A percentile compares a stretch with the other conserved stretches of the same genome.
Conservation (phyloP, 2,888 invertebrate species). For the Eupsilia transversa region DNA sequence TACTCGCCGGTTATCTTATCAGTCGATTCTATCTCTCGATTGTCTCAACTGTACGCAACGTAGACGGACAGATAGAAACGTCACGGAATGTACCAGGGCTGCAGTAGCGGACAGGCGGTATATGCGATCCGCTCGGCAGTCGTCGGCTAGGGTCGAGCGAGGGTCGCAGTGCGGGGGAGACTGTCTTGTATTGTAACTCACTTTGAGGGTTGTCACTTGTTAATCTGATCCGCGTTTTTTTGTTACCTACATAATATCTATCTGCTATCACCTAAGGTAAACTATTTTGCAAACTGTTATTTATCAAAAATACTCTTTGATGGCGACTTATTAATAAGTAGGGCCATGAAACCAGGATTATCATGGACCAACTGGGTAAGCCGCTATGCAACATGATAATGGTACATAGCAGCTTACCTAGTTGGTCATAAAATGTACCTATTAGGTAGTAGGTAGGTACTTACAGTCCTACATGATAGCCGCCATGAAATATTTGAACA, state of each 20-base stretch:
- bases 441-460: background rate
- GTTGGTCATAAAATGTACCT: background rate
- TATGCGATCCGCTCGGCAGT: constrained; percentile 68
- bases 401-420: background rate
- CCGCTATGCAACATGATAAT: no score
- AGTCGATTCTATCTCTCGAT: constrained; percentile 1
- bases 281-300: background rate
- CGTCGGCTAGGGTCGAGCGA: constrained; percentile 61
- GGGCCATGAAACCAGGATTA: background rate
- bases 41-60: constrained; percentile 30
- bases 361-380: no score
- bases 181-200: constrained; percentile 68
- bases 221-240: constrained; percentile 2
- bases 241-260: no score
- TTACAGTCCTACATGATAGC: background rate
- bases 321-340: background rate
- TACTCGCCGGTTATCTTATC: background rate
- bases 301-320: background rate
- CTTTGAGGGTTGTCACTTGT: constrained; percentile 61
- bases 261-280: background rate
- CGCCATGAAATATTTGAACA: background rate
- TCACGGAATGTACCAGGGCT: constrained; percentile 80
- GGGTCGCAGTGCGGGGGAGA: constrained; percentile 72
- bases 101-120: constrained; percentile 73
- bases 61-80: constrained; percentile 75